Percentiles rank a stretch among this genome's conserved stretches.
Evolutionary conservation across 2,888 invertebrate species (phyloP).

Genomic region (Nomada flava): DNA sequence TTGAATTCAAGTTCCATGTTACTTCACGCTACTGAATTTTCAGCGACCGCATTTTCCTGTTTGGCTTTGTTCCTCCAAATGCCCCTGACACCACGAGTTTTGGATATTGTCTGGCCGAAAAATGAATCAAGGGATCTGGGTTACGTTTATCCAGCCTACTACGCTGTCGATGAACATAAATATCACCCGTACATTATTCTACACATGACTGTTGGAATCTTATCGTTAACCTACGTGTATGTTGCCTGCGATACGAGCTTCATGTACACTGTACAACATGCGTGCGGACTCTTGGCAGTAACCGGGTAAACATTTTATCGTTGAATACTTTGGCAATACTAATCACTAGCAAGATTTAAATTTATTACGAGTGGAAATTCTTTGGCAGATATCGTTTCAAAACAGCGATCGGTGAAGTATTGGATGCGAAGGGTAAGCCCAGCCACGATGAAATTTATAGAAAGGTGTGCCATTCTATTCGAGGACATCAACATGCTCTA

Average conservation of each 20-base stretch:
- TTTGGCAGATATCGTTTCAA: slow-evolving; percentile 17
- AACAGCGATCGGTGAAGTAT: neutral
- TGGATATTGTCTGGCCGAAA: slow-evolving; percentile 13
- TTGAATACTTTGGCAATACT: no score
- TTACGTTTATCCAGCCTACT: slow-evolving; percentile 9
- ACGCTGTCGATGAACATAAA: neutral
- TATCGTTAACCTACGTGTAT: neutral
- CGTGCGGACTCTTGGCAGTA: slow-evolving; percentile 8
- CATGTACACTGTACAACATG: slow-evolving; percentile 26
- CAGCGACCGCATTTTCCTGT: neutral
- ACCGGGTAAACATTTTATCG: slow-evolving; percentile 8
- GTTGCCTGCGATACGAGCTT: slow-evolving; percentile 14
- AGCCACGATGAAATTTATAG: neutral
- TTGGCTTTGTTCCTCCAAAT: neutral
- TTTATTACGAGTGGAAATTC: no score
- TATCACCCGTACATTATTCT: neutral
- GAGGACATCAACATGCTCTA: neutral
- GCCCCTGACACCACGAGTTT: neutral
- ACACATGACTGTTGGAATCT: neutral
- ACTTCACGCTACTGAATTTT: neutral
- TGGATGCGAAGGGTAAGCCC: no score
- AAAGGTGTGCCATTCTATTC: neutral
- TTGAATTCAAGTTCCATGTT: no score
- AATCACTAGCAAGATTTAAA: no score
- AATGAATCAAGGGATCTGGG: slow-evolving; percentile 6